Conservation (phyloP, 2,888 invertebrate genomes). For the Hermaeophaga mercurialis region DNA sequence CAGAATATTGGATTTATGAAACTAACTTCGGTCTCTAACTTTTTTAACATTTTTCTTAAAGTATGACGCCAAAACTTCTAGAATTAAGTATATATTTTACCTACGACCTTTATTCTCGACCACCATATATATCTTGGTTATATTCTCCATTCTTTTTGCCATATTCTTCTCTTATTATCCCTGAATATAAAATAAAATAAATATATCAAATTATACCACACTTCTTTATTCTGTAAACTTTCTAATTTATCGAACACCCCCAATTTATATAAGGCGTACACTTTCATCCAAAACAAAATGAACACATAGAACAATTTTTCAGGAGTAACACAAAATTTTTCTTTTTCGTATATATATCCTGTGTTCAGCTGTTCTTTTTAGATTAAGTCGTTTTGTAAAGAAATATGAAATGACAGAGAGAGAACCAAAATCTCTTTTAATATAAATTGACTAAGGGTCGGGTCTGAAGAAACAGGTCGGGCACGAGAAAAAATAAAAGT, state of each 20-base stretch:
- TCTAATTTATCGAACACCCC: constrained; percentile 2
- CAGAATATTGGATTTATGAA: too few relatives aligned
- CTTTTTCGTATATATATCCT: constrained; percentile 32
- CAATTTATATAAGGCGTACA: neutral
- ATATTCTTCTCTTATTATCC: too few relatives aligned
- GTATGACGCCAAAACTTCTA: too few relatives aligned
- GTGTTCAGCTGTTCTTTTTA: constrained; percentile 34
- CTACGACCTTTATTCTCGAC: too few relatives aligned
- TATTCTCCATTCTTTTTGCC: too few relatives aligned
- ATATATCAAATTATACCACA: too few relatives aligned
- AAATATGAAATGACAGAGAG: constrained; percentile 39
- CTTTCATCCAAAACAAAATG: constrained; percentile 8
- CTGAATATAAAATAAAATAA: too few relatives aligned
- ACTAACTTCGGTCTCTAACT: too few relatives aligned
- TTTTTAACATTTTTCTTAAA: too few relatives aligned
- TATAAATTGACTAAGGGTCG: constrained; percentile 37
- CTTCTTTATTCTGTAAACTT: neutral
- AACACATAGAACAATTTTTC: constrained; percentile 17
- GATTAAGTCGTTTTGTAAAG: constrained; percentile 35
- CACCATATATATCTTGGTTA: too few relatives aligned
- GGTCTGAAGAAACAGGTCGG: constrained; percentile 7
- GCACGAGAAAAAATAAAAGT: too few relatives aligned
- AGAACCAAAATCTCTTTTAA: constrained; percentile 37
- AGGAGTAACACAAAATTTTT: constrained; percentile 24
- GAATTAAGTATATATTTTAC: too few relatives aligned